A percentile compares a stretch with the other conserved stretches of the same genome.
Conservation (phyloP, 2,888 invertebrate species). For the Trissonchulus latispiculum region DNA sequence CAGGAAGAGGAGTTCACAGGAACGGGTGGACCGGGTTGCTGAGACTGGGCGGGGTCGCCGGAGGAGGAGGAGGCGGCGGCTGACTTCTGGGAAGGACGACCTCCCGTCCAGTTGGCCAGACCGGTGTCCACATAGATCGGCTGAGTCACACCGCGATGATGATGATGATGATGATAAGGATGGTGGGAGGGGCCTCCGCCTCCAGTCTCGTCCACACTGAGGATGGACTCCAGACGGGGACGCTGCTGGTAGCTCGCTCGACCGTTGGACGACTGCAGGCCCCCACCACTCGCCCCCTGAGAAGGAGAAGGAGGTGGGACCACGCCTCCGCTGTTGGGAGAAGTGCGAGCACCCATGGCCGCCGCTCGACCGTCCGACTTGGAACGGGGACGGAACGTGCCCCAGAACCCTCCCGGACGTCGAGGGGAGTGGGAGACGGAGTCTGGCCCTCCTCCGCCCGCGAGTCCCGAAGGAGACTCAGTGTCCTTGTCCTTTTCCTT, state of each 20-base stretch:
- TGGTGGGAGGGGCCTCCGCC: not conserved
- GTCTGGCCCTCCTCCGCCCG: not conserved
- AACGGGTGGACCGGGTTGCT: too few species aligned
- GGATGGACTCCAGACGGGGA: not conserved
- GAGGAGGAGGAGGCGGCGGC: not conserved
- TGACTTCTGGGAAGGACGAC: too few species aligned
- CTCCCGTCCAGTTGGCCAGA: not conserved
- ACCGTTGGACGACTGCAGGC: not conserved
- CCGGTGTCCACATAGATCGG: not conserved
- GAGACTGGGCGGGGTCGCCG: not conserved
- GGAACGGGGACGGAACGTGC: not conserved
- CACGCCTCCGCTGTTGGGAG: not conserved
- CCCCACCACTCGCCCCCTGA: not conserved
- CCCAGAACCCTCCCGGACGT: not conserved
- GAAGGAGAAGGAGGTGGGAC: not conserved
- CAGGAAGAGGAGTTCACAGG: too few species aligned
- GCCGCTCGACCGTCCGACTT: not conserved
- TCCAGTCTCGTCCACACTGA: not conserved
- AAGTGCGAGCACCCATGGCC: not conserved
- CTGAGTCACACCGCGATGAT: not conserved
- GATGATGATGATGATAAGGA: too few species aligned
- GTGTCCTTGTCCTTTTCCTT: not conserved
- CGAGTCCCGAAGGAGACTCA: not conserved
- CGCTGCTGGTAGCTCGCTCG: not conserved
- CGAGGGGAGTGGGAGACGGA: not conserved